These are phyloP conservation scores for Clepsis dumicolana DNA, from an alignment of 2,888 invertebrate species.

Conservation along the genomic window DNA sequence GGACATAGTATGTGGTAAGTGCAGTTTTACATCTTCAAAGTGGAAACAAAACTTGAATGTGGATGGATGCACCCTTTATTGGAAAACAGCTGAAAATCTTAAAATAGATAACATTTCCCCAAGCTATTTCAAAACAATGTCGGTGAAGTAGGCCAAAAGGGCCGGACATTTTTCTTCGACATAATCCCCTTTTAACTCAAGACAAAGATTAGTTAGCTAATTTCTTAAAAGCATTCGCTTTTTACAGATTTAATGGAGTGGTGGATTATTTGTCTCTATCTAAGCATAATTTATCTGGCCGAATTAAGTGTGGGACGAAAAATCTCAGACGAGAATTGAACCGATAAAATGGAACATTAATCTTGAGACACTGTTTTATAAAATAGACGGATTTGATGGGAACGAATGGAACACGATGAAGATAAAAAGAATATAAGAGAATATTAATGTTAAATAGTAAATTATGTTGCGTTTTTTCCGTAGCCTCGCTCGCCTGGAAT, in stretches of 20 bases:
- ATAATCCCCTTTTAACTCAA: slow-evolving; percentile 66
- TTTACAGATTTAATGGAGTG: slow-evolving; percentile 77
- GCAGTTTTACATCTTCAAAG: too few species aligned
- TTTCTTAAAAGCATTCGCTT: slow-evolving; percentile 79
- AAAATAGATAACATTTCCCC: not conserved
- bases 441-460: not conserved
- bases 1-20: too few species aligned
- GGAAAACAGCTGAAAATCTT: not conserved
- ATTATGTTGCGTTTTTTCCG: slow-evolving; percentile 17
- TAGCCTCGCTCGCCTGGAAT: not conserved
- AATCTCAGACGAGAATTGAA: slow-evolving; percentile 64
- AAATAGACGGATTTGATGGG: slow-evolving; percentile 16
- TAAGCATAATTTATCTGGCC: slow-evolving; percentile 73
- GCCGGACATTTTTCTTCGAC: slow-evolving; percentile 50
- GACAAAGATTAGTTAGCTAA: slow-evolving; percentile 73
- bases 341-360: slow-evolving; percentile 59
- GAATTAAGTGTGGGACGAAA: slow-evolving; percentile 63
- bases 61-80: not conserved
- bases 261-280: slow-evolving; percentile 69
- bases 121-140: slow-evolving; percentile 13
- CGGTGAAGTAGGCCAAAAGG: slow-evolving; percentile 16
- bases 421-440: slow-evolving; percentile 16
- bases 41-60: not conserved
- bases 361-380: slow-evolving; percentile 18
- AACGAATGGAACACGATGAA: slow-evolving; percentile 1